Evolutionary conservation across 2,797 vertebrate genomes (phyloP).

Genomic region (Xyrichtys novacula): DNA sequence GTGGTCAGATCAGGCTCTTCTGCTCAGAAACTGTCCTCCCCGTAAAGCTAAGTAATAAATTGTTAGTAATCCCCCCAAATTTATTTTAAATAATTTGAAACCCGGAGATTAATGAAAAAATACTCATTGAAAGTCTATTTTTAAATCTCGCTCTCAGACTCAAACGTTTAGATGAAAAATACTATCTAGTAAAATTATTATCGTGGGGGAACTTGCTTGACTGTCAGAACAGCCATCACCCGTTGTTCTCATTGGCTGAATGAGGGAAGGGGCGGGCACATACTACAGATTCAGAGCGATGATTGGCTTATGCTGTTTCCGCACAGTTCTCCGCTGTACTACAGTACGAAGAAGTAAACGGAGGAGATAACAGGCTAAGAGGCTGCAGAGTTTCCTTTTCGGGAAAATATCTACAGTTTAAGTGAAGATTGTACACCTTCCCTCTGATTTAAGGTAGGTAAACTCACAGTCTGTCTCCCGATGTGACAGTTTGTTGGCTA

Average conservation of each 20-base stretch:
- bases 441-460: slow-evolving; percentile 46
- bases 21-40: rapidly evolving
- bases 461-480: rapidly evolving
- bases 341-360: no score
- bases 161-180: rapidly evolving
- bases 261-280: not conserved
- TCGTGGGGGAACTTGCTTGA: rapidly evolving
- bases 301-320: slow-evolving; percentile 58
- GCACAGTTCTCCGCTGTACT: not conserved
- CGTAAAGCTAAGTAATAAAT: rapidly evolving
- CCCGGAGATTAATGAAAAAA: rapidly evolving
- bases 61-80: not conserved
- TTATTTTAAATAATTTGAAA: rapidly evolving
- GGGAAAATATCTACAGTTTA: rapidly evolving
- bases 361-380: rapidly evolving
- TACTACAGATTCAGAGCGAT: rapidly evolving
- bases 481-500: rapidly evolving
- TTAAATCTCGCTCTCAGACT: rapidly evolving
- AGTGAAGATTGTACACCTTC: not conserved
- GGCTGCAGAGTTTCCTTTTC: not conserved
- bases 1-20: slow-evolving; percentile 62
- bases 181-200: rapidly evolving
- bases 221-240: slow-evolving; percentile 40
- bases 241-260: slow-evolving; percentile 63
- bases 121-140: rapidly evolving